Evolutionary conservation across 2,888 invertebrate genomes (phyloP), one percentile per base, ranked within the genome.

Genomic region (Drosophila birchii): DNA sequence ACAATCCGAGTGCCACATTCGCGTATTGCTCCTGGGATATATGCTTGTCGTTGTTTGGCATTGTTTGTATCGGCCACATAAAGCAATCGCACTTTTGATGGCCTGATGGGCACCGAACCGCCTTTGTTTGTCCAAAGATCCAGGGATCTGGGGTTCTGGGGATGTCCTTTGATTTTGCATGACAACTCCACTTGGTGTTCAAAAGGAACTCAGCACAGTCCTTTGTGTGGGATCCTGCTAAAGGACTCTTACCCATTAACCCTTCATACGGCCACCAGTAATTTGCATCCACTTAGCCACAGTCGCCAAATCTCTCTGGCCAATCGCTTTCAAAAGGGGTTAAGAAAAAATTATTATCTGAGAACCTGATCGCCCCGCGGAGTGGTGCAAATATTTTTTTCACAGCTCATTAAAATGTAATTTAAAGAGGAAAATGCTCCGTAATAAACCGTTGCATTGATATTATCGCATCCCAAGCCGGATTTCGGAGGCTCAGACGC

Each of bases 401-500:
- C 78, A 88, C 86, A 88, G 86, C 86, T 89, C 89, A 89, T 86
- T 86, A 89, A 86, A 86, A 81, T 86, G 86, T 86, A 88, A 86
- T 89, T 86, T 86, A 79, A 86, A 81, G 70, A 75, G 79, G 75
- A 62, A 80, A 83, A 86, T 81, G 88, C 77, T 86, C 76, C 76
- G 70, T 66, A 78, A 88, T 79, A 88, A 84, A 88, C 84, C 84
- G 89, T 84, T 87, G 89, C 74, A 78, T 54, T 62, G 87, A 88
- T 88, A 69, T 73, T 73, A 84, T 84, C 84, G 45, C 75, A 12
- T 14, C 7, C n/a, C 29, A 26, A 71, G 55, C 47, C 72, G 47
- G 59, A 59, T 59, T 38, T 23, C 34, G 20, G 34, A 16, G 18
- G 14, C 49, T 49, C 14, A 18, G 20, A 39, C 20, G 20, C 43